Evolutionary conservation across 2,797 vertebrate species (phyloP), one percentile per base, ranked within the genome.

Genomic region (Sphenodon punctatus): DNA sequence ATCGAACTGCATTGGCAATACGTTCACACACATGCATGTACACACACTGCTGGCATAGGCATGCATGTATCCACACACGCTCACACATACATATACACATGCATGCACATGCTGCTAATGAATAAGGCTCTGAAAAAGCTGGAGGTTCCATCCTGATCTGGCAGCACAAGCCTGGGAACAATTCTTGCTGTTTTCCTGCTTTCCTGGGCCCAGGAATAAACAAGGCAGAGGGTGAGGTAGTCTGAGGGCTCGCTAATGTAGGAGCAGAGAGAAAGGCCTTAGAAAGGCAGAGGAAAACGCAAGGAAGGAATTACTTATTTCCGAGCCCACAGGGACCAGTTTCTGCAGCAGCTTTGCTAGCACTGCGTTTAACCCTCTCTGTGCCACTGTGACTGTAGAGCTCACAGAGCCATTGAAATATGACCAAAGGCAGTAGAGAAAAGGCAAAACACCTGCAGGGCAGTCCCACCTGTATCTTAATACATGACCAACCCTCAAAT

Each of bases 241-340:
- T 41, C 17, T 30, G 19, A 68, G 64, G 51, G 39, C 2, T 20
- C 30, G 1, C 17, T 1, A 19, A 53, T 61, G 67, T 86, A 72
- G 49, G 70, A 91, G 88, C 87, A 83, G 84, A 92, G 89, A 88
- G 88, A 75, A 56, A 75, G 36, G 55, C 72, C 16, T 8, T 55
- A 5, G 58, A 80, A 61, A 61, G 9, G 38, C 32, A 3, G 43
- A 64, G 67, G 73, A 58, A 79, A 74, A 49, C 70, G 14, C 5
- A 58, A 89, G 89, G 84, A 91, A 92, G 82, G 80, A 92, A 89
- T 89, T 85, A 79, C 59, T 89, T 84, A 85, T 55, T 89, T 88
- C 84, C 69, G 67, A 84, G 80, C 80, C 85, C 45, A 17, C 23
- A 39, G 82, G 90, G 88, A 85, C 20, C 0, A 4, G 39, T 15